These are phyloP conservation scores for Gorsachius goisagi DNA, from an alignment of 2,113 vertebrate species.

Conservation along the genomic window DNA sequence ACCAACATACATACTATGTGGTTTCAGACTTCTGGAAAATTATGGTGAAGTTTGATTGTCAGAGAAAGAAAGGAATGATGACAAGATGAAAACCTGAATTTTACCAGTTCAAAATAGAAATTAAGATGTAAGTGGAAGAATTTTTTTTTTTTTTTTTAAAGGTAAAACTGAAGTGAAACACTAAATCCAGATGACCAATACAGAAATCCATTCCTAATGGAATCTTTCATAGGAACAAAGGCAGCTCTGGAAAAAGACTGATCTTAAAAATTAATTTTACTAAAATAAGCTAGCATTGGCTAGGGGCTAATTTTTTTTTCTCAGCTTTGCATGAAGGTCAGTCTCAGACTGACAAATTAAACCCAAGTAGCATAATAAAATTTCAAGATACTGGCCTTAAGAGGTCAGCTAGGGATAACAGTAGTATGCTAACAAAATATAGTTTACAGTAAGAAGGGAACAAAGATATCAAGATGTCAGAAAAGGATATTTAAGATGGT, in stretches of 20 bases:
- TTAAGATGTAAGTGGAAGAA: not conserved
- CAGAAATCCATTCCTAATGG: not conserved
- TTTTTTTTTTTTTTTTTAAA: not conserved
- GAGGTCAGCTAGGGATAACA: slow-evolving; percentile 13
- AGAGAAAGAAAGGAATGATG: not conserved
- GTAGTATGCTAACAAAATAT: not conserved
- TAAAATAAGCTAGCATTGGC: not conserved
- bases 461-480: slow-evolving; percentile 29
- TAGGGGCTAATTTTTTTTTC: not conserved
- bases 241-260: not conserved
- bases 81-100: not conserved
- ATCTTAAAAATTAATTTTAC: slow-evolving; percentile 39
- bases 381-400: not conserved
- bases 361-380: slow-evolving; percentile 4
- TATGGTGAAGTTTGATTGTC: not conserved
- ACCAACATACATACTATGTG: not conserved
- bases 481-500: not conserved
- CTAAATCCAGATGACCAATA: not conserved
- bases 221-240: not conserved
- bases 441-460: not conserved
- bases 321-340: slow-evolving; percentile 13
- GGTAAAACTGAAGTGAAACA: not conserved
- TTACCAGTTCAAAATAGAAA: not conserved
- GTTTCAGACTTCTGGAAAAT: not conserved
- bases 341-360: slow-evolving; percentile 2